Evolutionary conservation across 2,888 invertebrate species (phyloP), one percentile per base, ranked within the genome.

Genomic region (Syrista parreyssii): DNA sequence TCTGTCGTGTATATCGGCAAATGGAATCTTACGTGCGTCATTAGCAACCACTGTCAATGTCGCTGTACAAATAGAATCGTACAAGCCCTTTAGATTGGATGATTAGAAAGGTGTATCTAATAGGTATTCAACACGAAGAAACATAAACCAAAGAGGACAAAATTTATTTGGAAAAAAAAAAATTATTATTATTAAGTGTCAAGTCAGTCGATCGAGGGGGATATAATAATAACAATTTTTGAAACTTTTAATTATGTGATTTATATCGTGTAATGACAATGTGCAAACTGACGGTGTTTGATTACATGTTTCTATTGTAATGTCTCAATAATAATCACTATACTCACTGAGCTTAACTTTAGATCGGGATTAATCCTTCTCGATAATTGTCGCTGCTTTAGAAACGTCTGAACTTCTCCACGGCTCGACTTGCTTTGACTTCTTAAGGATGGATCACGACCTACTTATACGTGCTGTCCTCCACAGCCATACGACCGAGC

Each of bases 351-450:
- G 23, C 23, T 55, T 23, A 55, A 1, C 23, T 55, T 55, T 55
- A 23, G 55, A 23, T 55, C 2, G 23, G 55, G 9, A 55, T 23
- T 55, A 55, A 55, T 55, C 55, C 55, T 23, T 71, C 71, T 71
- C 12, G 31, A 6, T 15, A 71, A 31, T 31, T 33, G 31, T 33
- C 33, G 32, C 12, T 33, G 31, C 31, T 31, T 33, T 31, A 6
- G 31, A 31, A 71, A 71, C 71, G 71, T 74, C 75, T 68, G 75
- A 75, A 74, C 79, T 78, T 73, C 77, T 75, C 79, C 40, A 78
- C 71, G 76, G 79, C 75, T 79, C 72, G 78, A 80, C 75, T 78
- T 76, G 77, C 76, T 80, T 82, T 83, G 83, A 76, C 73, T 83
- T 76, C 76, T 76, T 76, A 69, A 72, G 69, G 74, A 23, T 74